Evolutionary conservation across 2,888 invertebrate species (phyloP).

Genomic region (Chalcosyrphus nemorum): DNA sequence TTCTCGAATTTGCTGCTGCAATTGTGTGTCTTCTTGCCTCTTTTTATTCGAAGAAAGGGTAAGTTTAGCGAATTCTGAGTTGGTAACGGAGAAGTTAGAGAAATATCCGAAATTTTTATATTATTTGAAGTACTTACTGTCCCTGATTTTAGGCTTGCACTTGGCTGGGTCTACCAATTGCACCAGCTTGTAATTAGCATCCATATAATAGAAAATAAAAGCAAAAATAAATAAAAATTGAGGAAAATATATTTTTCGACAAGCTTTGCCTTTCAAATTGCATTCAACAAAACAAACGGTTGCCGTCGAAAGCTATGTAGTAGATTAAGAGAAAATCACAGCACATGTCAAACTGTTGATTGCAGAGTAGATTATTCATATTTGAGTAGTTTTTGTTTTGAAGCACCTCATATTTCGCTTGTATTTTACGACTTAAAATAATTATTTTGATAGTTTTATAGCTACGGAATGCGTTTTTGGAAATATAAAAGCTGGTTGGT

Average conservation of each 20-base stretch:
- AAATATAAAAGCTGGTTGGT: too few species aligned
- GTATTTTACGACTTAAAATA: too few species aligned
- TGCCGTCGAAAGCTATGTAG: neutral
- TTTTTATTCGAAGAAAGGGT: slow-evolving; percentile 79
- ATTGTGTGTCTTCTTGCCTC: slow-evolving; percentile 32
- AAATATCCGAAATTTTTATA: neutral
- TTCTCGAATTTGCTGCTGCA: slow-evolving; percentile 41
- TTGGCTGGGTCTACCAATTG: slow-evolving; percentile 78
- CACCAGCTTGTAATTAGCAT: slow-evolving; percentile 77
- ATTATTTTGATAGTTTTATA: too few species aligned
- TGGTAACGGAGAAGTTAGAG: neutral
- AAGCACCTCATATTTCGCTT: too few species aligned
- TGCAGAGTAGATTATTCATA: neutral
- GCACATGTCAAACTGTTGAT: slow-evolving; percentile 6
- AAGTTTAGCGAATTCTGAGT: slow-evolving; percentile 78
- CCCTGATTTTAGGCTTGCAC: slow-evolving; percentile 77
- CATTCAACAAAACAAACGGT: slow-evolving; percentile 65
- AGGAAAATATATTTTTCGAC: neutral
- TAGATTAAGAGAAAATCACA: neutral
- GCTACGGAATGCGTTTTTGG: too few species aligned
- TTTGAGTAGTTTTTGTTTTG: too few species aligned
- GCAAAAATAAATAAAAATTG: neutral
- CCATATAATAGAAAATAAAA: slow-evolving; percentile 22
- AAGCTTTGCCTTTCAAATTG: slow-evolving; percentile 13
- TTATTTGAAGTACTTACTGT: slow-evolving; percentile 74